Conservation (phyloP, 2,113 vertebrate genomes). For the Chrysochloris asiatica region DNA sequence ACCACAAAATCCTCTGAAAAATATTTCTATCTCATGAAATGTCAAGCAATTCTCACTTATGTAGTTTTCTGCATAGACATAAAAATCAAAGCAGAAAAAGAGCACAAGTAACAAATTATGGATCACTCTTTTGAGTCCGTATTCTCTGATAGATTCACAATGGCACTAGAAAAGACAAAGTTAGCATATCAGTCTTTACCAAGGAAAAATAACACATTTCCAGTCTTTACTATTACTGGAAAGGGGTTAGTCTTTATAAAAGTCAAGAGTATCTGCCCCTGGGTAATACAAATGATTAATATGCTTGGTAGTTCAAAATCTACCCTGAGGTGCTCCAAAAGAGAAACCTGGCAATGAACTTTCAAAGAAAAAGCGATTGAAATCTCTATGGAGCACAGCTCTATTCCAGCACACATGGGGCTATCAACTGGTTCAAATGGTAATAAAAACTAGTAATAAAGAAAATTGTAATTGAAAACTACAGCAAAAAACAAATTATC, state of each 20-base stretch:
- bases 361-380: not conserved
- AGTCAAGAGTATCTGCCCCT: not conserved
- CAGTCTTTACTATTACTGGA: not conserved
- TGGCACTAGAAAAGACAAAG: not conserved
- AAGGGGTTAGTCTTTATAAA: not conserved
- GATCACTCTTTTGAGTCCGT: not conserved
- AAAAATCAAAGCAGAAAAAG: conserved; percentile 45
- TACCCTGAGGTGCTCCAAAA: not conserved
- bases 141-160: not conserved
- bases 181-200: not conserved
- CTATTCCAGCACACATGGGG: not conserved
- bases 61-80: not conserved
- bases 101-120: not conserved
- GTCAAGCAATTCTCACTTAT: not conserved
- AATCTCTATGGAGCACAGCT: not conserved
- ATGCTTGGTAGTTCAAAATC: not conserved
- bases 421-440: not conserved
- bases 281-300: not conserved
- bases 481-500: not conserved
- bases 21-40: not conserved
- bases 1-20: conserved; percentile 21
- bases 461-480: not conserved
- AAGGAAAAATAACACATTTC: not conserved
- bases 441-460: not conserved
- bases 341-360: not conserved